A percentile compares a stretch with the other conserved stretches of the same genome.
These are phyloP conservation scores for Odontomyia ornata DNA, from an alignment of 2,888 invertebrate species.

Conservation along the genomic window DNA sequence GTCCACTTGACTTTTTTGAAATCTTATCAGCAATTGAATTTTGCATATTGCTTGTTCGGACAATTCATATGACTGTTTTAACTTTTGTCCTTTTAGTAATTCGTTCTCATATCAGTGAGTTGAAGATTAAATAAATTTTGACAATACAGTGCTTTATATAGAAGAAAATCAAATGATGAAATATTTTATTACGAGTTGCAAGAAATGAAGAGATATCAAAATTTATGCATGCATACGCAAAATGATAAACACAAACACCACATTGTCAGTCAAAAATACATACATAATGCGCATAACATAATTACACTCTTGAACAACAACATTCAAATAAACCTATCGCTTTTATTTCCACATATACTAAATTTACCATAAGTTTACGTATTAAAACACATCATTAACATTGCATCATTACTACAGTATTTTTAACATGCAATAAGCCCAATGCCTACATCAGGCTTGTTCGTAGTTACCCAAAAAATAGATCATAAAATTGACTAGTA, in stretches of 20 bases:
- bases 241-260: slow-evolving; percentile 28
- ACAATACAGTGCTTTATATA: slow-evolving; percentile 1
- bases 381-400: background rate
- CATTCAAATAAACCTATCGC: too few species aligned
- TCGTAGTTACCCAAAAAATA: background rate
- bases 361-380: background rate
- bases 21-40: too few species aligned
- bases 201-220: background rate
- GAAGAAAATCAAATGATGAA: background rate
- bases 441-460: background rate
- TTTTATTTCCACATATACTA: too few species aligned
- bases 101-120: background rate
- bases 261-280: too few species aligned
- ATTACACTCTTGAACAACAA: too few species aligned
- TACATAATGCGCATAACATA: too few species aligned
- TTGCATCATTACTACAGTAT: background rate
- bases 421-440: background rate
- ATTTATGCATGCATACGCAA: slow-evolving; percentile 40
- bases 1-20: too few species aligned
- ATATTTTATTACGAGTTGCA: too few species aligned
- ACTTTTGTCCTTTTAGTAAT: background rate
- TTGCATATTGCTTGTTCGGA: background rate
- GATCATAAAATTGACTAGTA: background rate
- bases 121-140: background rate
- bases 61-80: background rate